A percentile compares a stretch with the other conserved stretches of the same genome.
Evolutionary conservation across 2,113 vertebrate genomes (phyloP).

Genomic region (Thunnus thynnus): DNA sequence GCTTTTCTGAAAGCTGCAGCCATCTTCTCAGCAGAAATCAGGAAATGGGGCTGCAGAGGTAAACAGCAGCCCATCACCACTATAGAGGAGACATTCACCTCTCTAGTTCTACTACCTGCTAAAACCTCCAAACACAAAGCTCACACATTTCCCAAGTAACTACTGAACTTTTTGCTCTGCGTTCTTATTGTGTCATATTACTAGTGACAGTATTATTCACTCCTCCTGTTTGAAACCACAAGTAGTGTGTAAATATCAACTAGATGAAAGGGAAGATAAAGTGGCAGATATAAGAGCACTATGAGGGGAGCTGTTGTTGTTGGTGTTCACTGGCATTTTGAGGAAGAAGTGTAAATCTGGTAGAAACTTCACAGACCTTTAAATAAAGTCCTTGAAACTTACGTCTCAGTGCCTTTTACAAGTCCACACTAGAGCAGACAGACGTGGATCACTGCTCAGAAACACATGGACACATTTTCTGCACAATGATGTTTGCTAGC

Average conservation of each 20-base stretch:
- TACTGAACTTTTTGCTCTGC: not conserved
- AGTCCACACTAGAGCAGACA: too few relatives aligned
- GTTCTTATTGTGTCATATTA: not conserved
- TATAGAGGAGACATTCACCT: not conserved
- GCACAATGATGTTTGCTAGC: too few relatives aligned
- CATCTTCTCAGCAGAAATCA: conserved; percentile 34
- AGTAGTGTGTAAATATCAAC: too few relatives aligned
- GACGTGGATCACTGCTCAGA: too few relatives aligned
- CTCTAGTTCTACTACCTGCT: not conserved
- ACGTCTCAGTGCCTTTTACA: too few relatives aligned
- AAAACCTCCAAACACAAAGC: not conserved
- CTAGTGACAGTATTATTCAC: not conserved
- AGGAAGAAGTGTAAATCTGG: too few relatives aligned
- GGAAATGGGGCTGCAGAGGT: conserved; percentile 18
- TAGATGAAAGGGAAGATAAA: not conserved
- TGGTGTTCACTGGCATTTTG: too few relatives aligned
- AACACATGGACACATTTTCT: too few relatives aligned
- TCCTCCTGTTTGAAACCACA: not conserved
- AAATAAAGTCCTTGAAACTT: too few relatives aligned
- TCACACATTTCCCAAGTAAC: not conserved
- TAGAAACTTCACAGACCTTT: too few relatives aligned
- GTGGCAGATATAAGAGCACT: too few relatives aligned
- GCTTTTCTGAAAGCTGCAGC: conserved; percentile 20
- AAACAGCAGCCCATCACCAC: not conserved
- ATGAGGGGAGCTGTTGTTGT: too few relatives aligned